Percentiles rank a stretch among this genome's conserved stretches.
These are phyloP conservation scores for Mellilla xanthometata DNA, from an alignment of 2,888 invertebrate species.

Conservation along the genomic window DNA sequence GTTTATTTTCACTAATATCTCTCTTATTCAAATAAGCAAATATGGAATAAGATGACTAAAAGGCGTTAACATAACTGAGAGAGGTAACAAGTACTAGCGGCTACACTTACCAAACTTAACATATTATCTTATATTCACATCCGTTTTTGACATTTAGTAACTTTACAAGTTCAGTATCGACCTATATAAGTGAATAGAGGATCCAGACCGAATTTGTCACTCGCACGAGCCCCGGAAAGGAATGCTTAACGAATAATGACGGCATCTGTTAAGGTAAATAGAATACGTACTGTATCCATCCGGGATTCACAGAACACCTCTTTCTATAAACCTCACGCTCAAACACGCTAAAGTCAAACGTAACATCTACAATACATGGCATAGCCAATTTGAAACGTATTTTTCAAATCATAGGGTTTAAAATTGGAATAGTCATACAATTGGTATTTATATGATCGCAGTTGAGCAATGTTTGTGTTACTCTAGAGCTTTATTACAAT, in stretches of 20 bases:
- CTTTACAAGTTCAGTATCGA: constrained; percentile 1
- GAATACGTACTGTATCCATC: constrained; percentile 73
- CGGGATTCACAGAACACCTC: constrained; percentile 71
- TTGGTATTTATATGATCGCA: constrained; percentile 37
- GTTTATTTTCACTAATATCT: too few species aligned
- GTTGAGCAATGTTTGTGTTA: constrained; percentile 57
- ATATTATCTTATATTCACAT: too few species aligned
- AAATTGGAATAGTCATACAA: too few species aligned
- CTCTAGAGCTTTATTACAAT: constrained; percentile 76
- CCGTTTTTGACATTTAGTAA: not conserved
- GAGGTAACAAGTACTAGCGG: too few species aligned
- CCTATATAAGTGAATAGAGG: not conserved
- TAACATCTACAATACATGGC: constrained; percentile 23
- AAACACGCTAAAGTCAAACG: constrained; percentile 33
- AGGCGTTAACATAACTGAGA: too few species aligned
- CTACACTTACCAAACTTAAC: too few species aligned
- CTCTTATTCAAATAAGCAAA: too few species aligned
- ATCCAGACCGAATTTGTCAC: constrained; percentile 43
- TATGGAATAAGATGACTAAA: too few species aligned
- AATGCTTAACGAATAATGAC: constrained; percentile 68
- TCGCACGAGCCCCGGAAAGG: constrained; percentile 26
- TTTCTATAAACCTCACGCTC: constrained; percentile 66
- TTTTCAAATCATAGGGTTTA: too few species aligned
- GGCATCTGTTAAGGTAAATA: constrained; percentile 74
- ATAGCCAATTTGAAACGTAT: too few species aligned